Evolutionary conservation across 2,888 invertebrate genomes (phyloP).

Genomic region (Drosophila subquinaria): DNA sequence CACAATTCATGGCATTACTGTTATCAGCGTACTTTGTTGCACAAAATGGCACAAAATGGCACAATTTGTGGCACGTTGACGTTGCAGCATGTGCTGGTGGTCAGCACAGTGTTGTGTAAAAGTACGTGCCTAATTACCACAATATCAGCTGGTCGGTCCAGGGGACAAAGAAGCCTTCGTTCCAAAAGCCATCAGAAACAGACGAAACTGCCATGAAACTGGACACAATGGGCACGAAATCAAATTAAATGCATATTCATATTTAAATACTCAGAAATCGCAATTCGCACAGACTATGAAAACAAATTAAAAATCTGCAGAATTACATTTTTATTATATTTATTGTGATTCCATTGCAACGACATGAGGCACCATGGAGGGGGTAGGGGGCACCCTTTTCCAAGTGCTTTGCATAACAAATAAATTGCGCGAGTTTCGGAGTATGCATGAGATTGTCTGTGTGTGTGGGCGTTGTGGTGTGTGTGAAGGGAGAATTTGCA

Average conservation of each 20-base stretch:
- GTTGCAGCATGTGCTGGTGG: conserved; percentile 15
- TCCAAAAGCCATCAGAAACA: conserved; percentile 40
- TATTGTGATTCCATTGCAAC: neutral
- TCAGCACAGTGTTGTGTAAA: neutral
- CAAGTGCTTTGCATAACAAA: conserved; percentile 29
- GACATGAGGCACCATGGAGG: neutral
- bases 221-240: conserved; percentile 31
- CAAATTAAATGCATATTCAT: conserved; percentile 5
- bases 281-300: conserved; percentile 1
- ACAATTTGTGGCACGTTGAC: conserved; percentile 27
- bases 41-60: conserved; percentile 19
- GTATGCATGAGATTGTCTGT: conserved; percentile 25
- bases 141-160: conserved; percentile 44
- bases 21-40: conserved; percentile 18
- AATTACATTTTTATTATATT: neutral
- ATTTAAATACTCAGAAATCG: conserved; percentile 17
- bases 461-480: neutral
- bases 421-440: conserved; percentile 10
- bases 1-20: conserved; percentile 34
- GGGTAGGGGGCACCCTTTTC: neutral
- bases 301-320: conserved; percentile 6
- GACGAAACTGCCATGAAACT: conserved; percentile 14
- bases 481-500: conserved; percentile 19
- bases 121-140: conserved; percentile 58
- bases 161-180: conserved; percentile 19